Evolutionary conservation across 2,888 invertebrate species (phyloP).

Genomic region (Xanthia icteritia): DNA sequence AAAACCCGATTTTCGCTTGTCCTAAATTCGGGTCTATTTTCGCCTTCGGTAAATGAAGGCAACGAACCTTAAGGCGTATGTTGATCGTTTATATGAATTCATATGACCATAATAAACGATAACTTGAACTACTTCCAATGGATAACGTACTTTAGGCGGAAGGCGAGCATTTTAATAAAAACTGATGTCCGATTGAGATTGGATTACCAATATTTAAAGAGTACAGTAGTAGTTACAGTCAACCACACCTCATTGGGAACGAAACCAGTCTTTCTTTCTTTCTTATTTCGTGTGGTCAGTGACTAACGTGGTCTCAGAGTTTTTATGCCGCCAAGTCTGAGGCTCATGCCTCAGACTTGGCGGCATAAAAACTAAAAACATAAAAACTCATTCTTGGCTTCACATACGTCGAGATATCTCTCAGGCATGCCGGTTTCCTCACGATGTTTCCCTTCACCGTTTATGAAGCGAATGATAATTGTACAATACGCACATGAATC

Average conservation of each 20-base stretch:
- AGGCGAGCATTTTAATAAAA: constrained; percentile 47
- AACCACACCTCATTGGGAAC: too few species aligned
- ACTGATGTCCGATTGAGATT: constrained; percentile 18
- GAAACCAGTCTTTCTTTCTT: neutral
- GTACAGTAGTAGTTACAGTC: neutral
- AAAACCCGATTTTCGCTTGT: neutral
- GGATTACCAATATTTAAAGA: neutral
- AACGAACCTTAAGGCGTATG: constrained; percentile 40
- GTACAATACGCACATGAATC: too few species aligned
- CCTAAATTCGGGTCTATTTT: constrained; percentile 32
- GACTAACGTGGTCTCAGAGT: too few species aligned
- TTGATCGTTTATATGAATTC: constrained; percentile 67
- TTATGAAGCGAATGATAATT: too few species aligned
- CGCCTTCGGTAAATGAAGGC: constrained; percentile 38
- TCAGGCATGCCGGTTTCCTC: too few species aligned
- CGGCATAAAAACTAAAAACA: too few species aligned
- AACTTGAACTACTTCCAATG: constrained; percentile 37
- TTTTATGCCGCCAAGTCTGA: too few species aligned
- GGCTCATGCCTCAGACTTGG: too few species aligned
- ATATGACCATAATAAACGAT: constrained; percentile 55
- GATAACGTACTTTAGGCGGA: constrained; percentile 21
- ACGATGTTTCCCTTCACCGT: too few species aligned
- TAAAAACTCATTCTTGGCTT: too few species aligned
- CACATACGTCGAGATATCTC: too few species aligned
- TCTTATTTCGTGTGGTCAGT: too few species aligned